Evolutionary conservation across 1,140 invertebrate genomes (phyloP).

Genomic region (Aporrectodea caliginosa): DNA sequence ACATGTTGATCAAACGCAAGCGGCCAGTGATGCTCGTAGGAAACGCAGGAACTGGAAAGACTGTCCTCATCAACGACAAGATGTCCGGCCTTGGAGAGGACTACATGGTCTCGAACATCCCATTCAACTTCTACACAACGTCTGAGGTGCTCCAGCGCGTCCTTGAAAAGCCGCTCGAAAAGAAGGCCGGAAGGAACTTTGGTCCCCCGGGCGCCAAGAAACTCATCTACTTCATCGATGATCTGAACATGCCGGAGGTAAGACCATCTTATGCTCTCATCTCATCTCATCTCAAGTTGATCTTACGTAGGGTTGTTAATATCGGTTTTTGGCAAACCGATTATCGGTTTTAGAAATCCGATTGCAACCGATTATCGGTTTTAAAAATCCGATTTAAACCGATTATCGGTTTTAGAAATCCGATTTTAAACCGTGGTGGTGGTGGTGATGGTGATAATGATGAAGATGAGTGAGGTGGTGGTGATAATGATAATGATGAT

Average conservation of each 20-base stretch:
- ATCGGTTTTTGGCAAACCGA: no score
- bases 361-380: no score
- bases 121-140: constrained; percentile 95
- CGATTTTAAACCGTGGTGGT: no score
- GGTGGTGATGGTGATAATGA: not conserved
- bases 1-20: constrained; percentile 78
- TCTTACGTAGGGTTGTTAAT: no score
- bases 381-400: no score
- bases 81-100: constrained; percentile 74
- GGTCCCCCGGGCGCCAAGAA: constrained; percentile 91
- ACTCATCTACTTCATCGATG: constrained; percentile 93
- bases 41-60: constrained; percentile 64
- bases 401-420: no score
- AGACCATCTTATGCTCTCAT: constrained; percentile 16
- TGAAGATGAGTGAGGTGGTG: not conserved
- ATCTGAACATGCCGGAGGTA: constrained; percentile 97
- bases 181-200: constrained; percentile 92
- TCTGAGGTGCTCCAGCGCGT: constrained; percentile 94
- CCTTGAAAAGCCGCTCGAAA: constrained; percentile 90
- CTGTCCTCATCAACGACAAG: constrained; percentile 72
- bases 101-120: constrained; percentile 82
- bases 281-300: no score
- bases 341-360: no score
- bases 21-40: constrained; percentile 93
- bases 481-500: not conserved